Evolutionary conservation across 1,140 invertebrate genomes (phyloP).

Genomic region (Catajapyx aquilonaris): DNA sequence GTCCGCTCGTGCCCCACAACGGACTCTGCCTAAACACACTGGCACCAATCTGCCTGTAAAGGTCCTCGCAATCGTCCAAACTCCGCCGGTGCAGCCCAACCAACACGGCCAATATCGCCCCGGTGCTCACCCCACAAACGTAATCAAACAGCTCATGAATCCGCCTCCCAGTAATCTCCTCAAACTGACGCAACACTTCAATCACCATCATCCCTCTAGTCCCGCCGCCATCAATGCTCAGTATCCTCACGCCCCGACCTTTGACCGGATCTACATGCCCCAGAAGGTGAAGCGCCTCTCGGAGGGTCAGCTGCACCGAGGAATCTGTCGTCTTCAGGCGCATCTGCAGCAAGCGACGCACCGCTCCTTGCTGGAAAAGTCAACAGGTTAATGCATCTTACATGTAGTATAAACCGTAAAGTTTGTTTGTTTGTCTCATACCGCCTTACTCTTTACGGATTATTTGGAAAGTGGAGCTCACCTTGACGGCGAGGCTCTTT

Average conservation of each 20-base stretch:
- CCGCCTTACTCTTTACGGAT: no score
- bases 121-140: conserved; percentile 80
- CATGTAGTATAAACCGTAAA: no score
- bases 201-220: conserved; percentile 60
- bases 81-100: conserved; percentile 34
- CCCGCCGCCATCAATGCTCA: conserved; percentile 79
- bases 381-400: no score
- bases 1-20: conserved; percentile 47
- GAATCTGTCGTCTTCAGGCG: conserved; percentile 22
- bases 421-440: no score
- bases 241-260: conserved; percentile 51
- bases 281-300: conserved; percentile 46
- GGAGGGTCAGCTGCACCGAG: conserved; percentile 22
- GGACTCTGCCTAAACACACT: conserved; percentile 49
- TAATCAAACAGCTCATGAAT: conserved; percentile 64
- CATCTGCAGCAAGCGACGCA: conserved; percentile 33
- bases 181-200: conserved; percentile 53
- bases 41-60: conserved; percentile 45
- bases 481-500: conserved; percentile 43
- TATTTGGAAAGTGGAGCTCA: no score
- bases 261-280: conserved; percentile 48
- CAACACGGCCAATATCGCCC: conserved; percentile 47
- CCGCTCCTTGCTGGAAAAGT: conserved; percentile 36
- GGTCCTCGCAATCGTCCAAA: conserved; percentile 34
- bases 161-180: conserved; percentile 40